Base-by-base conservation (phyloP, 2,113 vertebrate genomes). In the Anolis sagrei region DNA sequence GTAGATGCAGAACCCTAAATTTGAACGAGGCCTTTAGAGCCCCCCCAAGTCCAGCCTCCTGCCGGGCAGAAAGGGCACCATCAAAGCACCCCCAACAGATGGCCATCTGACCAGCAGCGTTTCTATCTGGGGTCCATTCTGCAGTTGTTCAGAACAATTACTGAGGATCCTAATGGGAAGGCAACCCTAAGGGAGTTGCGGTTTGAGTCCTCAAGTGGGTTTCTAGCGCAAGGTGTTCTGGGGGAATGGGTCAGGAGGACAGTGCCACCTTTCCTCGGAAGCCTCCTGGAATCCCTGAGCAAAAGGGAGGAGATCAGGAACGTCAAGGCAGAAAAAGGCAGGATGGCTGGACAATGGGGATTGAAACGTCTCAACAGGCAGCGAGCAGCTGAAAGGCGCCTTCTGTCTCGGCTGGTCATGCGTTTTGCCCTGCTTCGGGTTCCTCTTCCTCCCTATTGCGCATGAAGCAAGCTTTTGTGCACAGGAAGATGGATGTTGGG, bases 401-500 rank as follows among this genome's bases (percentile, higher is more conserved):
- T 77, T 84, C 74, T 84, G 62, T 84, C 68, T 54, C 3, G 69
- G 54, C 2, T 25, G 34, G 66, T 61, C 64, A n/a, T 23, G 64
- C 34, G 39, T 77, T 84, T 84, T 69, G 74, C 69, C 75, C 44
- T 27, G 66, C 11, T 2, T 19, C 32, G 10, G 75, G 48, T 29
- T 84, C 83, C 75, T 77, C 64, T 76, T 77, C 34, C 83, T 78
- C 83, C 54, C 75, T 75, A 54, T 10, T 51, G 83, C 68, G 75
- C 32, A 77, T 84, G 75, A 84, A 84, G 54, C n/a, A 27, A 39
- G 83, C 83, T 78, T 77, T 78, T 78, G 83, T 84, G 7, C 44
- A 9, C 27, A 7, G 83, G 49, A n/a, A 84, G 76, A 78, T 69
- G 51, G 27, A 69, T 69, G 75, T 77, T 48, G 69, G 70, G 54